Evolutionary conservation across 2,113 vertebrate genomes (phyloP).

Genomic region (Pagrus major): DNA sequence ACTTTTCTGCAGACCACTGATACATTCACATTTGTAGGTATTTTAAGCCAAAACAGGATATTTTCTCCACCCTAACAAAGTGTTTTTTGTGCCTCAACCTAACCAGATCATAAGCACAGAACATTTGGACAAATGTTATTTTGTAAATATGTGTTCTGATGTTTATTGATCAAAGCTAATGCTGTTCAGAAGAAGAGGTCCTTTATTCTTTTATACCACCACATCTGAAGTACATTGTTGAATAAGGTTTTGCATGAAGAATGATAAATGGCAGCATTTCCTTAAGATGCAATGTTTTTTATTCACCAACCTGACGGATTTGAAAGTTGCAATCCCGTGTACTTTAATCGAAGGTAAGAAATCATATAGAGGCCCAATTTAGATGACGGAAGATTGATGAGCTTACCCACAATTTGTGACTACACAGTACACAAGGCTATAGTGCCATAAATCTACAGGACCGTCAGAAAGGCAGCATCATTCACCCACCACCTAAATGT

Average conservation of each 20-base stretch:
- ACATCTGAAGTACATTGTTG: not conserved
- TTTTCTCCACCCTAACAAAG: no score
- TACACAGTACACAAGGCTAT: conserved; percentile 28
- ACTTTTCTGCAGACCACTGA: no score
- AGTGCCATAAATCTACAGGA: conserved; percentile 44
- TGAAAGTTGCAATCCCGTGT: conserved; percentile 15
- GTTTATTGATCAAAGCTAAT: not conserved
- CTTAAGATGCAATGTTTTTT: conserved; percentile 1
- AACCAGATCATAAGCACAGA: no score
- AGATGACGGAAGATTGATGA: conserved; percentile 41
- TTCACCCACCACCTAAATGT: conserved; percentile 6
- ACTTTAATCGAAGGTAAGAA: conserved; percentile 33
- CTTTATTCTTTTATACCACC: not conserved
- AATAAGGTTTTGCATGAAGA: conserved; percentile 2
- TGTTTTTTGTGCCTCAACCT: no score
- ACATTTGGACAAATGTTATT: no score
- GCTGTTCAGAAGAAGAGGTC: not conserved
- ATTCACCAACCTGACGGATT: conserved; percentile 4
- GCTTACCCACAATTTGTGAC: conserved; percentile 23
- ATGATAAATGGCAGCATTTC: not conserved
- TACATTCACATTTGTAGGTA: no score
- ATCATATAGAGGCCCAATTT: conserved; percentile 20
- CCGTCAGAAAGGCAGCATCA: conserved; percentile 39
- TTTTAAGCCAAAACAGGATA: no score
- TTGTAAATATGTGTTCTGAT: not conserved